Percentiles rank a stretch among this genome's conserved stretches.
Evolutionary conservation across 2,797 vertebrate genomes (phyloP).

Genomic region (Spinus pinus): DNA sequence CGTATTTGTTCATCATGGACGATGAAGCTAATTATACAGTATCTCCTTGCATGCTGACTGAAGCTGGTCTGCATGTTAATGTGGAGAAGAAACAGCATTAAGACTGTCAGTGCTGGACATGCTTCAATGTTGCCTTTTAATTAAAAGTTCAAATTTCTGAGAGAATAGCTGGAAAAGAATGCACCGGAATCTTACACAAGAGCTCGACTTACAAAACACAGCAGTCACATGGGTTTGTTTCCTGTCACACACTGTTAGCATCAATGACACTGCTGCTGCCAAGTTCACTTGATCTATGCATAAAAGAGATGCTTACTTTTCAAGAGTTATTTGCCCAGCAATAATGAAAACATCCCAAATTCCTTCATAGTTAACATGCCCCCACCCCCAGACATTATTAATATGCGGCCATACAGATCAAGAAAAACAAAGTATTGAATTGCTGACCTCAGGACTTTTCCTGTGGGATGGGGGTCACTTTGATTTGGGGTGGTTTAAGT

Average conservation of each 20-base stretch:
- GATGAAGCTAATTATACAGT: conserved; percentile 61
- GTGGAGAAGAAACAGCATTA: conserved; percentile 63
- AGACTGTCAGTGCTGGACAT: conserved; percentile 64
- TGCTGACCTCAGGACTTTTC: not conserved
- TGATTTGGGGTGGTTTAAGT: not conserved
- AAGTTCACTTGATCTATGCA: conserved; percentile 75
- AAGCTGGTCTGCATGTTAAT: conserved; percentile 72
- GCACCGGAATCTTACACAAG: conserved; percentile 78
- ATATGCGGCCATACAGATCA: not conserved
- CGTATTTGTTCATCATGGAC: conserved; percentile 40
- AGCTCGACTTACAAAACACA: conserved; percentile 74
- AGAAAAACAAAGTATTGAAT: conserved; percentile 30
- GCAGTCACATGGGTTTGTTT: conserved; percentile 76
- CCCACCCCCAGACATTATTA: conserved; percentile 13
- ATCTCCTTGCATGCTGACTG: conserved; percentile 60
- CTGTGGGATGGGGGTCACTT: not conserved
- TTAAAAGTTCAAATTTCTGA: conserved; percentile 73
- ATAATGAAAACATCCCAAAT: conserved; percentile 71
- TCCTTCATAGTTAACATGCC: conserved; percentile 42
- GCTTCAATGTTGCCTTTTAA: conserved; percentile 74
- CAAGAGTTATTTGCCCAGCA: conserved; percentile 68
- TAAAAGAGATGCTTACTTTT: conserved; percentile 74
- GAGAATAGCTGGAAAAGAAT: conserved; percentile 74
- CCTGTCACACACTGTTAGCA: conserved; percentile 79
- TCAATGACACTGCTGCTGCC: conserved; percentile 75